phyloP scores from a whole-genome alignment of 1,140 invertebrate genomes.

The Ctenoplectra terminalis region DNA sequence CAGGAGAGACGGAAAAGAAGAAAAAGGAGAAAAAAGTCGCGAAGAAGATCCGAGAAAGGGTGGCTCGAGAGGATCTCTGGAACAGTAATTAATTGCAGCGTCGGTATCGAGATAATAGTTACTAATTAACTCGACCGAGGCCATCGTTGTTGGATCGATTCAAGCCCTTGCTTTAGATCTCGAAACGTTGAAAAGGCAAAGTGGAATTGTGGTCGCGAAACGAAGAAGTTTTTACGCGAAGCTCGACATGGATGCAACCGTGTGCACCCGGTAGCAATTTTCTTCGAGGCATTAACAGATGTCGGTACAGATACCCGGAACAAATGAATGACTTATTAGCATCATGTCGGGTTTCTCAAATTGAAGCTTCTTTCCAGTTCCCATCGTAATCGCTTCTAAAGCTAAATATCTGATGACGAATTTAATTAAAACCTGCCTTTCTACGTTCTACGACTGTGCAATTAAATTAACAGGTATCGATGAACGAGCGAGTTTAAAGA shows the following conservation, averaged over 20 bases:
- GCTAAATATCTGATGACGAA: neutral
- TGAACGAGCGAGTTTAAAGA: neutral
- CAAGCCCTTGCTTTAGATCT: slow-evolving; percentile 12
- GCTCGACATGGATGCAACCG: slow-evolving; percentile 19
- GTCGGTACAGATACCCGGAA: neutral
- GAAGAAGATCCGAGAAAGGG: slow-evolving; percentile 10
- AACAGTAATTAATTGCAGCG: slow-evolving; percentile 61
- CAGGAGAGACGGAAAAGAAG: neutral
- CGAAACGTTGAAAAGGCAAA: neutral
- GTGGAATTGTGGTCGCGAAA: neutral
- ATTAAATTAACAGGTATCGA: no score
- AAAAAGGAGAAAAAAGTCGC: neutral
- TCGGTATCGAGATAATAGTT: slow-evolving; percentile 66
- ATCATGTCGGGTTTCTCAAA: neutral
- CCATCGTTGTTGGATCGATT: slow-evolving; percentile 42
- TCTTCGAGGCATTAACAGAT: slow-evolving; percentile 36
- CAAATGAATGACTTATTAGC: slow-evolving; percentile 10
- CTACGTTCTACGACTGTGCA: neutral
- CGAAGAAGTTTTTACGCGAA: slow-evolving; percentile 3
- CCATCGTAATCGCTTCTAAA: neutral
- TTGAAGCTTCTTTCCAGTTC: neutral
- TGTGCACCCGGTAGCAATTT: slow-evolving; percentile 38
- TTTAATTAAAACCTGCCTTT: neutral
- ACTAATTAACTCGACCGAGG: slow-evolving; percentile 62
- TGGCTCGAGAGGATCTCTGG: slow-evolving; percentile 1